Conservation (phyloP, 1,140 invertebrate genomes). For the Sogatella furcifera region DNA sequence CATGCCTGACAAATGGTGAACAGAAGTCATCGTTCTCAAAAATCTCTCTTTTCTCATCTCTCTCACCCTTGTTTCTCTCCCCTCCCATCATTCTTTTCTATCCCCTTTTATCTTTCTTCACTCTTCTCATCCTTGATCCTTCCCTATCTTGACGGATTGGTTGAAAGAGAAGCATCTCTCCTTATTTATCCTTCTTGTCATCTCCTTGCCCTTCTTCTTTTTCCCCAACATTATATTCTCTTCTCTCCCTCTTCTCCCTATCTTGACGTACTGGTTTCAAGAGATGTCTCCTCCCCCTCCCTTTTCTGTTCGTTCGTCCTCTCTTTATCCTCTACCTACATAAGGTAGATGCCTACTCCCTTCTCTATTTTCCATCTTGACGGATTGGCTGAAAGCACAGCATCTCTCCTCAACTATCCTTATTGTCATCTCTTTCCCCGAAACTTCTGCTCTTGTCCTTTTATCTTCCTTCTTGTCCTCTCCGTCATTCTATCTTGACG, state of each 20-base stretch:
- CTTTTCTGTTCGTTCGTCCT: not conserved
- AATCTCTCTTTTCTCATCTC: not conserved
- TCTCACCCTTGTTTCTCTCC: not conserved
- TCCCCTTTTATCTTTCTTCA: not conserved
- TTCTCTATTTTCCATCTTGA: not conserved
- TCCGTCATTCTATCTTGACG: no score
- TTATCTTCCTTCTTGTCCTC: not conserved
- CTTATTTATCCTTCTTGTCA: not conserved
- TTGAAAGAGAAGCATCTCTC: not conserved
- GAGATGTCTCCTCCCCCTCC: not conserved
- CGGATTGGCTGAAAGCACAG: not conserved
- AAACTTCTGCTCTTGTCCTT: not conserved
- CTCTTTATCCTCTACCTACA: not conserved
- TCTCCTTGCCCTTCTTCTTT: not conserved
- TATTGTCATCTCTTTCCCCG: not conserved
- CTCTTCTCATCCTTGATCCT: not conserved
- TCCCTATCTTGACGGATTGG: no score
- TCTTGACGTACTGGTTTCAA: no score
- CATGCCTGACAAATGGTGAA: no score
- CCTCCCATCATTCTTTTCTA: not conserved
- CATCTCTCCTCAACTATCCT: not conserved
- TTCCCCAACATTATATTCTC: not conserved
- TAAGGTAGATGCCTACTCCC: no score
- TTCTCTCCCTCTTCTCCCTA: not conserved
- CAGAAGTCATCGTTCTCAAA: no score